Conservation (phyloP, 1,140 invertebrate species). For the Zaprionus nigranus region DNA sequence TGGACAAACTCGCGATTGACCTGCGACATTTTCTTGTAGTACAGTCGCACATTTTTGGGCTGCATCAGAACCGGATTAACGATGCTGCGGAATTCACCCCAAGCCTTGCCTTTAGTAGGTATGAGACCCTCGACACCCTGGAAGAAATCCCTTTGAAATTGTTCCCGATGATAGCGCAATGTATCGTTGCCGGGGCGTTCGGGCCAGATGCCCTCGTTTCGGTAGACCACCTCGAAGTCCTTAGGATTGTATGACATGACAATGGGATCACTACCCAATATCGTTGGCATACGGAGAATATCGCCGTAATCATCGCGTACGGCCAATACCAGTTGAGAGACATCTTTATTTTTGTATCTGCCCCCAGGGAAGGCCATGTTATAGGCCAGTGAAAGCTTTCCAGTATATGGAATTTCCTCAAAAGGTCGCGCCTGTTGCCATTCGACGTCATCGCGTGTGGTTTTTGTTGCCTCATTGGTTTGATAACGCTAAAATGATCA, state of each 20-base stretch:
- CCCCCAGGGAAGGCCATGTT: slow-evolving; percentile 67
- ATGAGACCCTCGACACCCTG: slow-evolving; percentile 59
- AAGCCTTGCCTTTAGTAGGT: slow-evolving; percentile 57
- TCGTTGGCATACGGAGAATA: slow-evolving; percentile 48
- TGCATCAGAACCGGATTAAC: slow-evolving; percentile 85
- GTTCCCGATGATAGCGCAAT: slow-evolving; percentile 63
- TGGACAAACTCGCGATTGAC: slow-evolving; percentile 81
- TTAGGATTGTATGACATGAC: slow-evolving; percentile 61
- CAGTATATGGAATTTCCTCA: slow-evolving; percentile 35
- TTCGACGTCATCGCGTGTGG: slow-evolving; percentile 26
- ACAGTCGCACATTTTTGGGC: slow-evolving; percentile 85
- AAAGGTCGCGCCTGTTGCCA: slow-evolving; percentile 61
- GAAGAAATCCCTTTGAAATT: slow-evolving; percentile 59
- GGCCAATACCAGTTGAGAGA: slow-evolving; percentile 28
- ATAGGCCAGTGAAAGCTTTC: slow-evolving; percentile 24
- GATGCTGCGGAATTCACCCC: slow-evolving; percentile 65
- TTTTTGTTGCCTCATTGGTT: slow-evolving; percentile 34
- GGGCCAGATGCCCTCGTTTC: slow-evolving; percentile 77
- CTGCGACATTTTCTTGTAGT: slow-evolving; percentile 82
- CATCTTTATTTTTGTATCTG: slow-evolving; percentile 58
- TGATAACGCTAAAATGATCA: slow-evolving; percentile 47
- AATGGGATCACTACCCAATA: slow-evolving; percentile 52
- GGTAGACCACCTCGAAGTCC: slow-evolving; percentile 70
- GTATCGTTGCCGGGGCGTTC: slow-evolving; percentile 57
- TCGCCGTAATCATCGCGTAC: slow-evolving; percentile 51